Conservation (phyloP, 2,113 vertebrate genomes). For the Edolisoma coerulescens region DNA sequence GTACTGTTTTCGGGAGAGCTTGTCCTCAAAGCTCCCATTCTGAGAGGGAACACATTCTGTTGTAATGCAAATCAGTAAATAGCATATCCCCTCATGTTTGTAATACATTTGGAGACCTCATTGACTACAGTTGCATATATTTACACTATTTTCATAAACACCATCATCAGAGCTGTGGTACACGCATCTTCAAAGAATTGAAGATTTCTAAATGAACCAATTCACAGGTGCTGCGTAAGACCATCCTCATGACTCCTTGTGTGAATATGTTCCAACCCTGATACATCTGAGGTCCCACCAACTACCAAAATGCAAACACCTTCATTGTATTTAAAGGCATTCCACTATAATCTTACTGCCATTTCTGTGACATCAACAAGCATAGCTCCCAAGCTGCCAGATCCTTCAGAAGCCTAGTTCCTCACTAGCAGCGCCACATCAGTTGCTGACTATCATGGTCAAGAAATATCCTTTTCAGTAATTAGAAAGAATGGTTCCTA, state of each 20-base stretch:
- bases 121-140: background rate
- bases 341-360: background rate
- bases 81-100: background rate
- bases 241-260: background rate
- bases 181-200: background rate
- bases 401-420: background rate
- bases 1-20: background rate
- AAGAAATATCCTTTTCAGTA: background rate
- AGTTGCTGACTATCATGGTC: background rate
- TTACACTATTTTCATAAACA: background rate
- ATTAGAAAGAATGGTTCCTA: background rate
- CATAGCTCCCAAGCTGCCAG: background rate
- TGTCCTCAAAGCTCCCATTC: background rate
- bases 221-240: background rate
- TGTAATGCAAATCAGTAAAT: background rate
- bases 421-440: background rate
- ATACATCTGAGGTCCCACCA: fast-evolving
- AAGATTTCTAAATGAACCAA: background rate
- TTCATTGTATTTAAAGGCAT: background rate
- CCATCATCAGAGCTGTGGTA: background rate
- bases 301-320: background rate
- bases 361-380: background rate
- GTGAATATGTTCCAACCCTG: background rate
- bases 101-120: background rate
- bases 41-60: background rate